Evolutionary conservation across 2,113 vertebrate genomes (phyloP), one percentile per base, ranked within the genome.

Genomic region (Sminthopsis crassicaudata): DNA sequence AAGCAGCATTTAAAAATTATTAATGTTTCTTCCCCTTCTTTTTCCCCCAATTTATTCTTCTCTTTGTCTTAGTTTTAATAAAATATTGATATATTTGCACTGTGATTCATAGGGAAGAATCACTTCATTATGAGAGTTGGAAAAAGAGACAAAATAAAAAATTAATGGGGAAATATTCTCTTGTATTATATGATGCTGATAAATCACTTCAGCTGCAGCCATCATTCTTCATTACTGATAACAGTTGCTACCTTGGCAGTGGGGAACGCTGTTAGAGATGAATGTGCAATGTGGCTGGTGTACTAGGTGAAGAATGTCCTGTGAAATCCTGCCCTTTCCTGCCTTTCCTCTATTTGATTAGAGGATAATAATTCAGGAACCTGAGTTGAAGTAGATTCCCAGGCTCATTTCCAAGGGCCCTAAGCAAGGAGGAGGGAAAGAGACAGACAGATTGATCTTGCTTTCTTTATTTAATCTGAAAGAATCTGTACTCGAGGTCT

Each of bases 141-240:
- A 42, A 84, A 84, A 42, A n/a, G 67, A 84, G 67, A 84, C n/a
- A 84, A 84, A 84, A 84, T 84, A 84, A 84, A 84, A 84, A 84
- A 84, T 84, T 42, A 84, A 84, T 19, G 2, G 67, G 67, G 36
- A 84, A 42, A 22, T 84, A n/a, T 42, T 22, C 67, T n/a, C 67
- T 84, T n/a, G 19, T 42, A 84, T 84, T 23, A 23, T 22, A 84
- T 76, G 36, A 76, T 84, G n/a, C n/a, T 84, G 67, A 84, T 84
- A 84, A 84, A 84, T 84, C n/a, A 42, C n/a, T n/a, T 84, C 67
- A 42, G 67, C 67, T 84, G 67, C 67, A 42, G n/a, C n/a, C 67
- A 84, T 84, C n/a, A 7, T 84, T 84, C 67, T 84, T 84, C 67
- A 23, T 84, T 42, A 84, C 67, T 42, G 67, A 22, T 84, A 84